A percentile compares a stretch with the other conserved stretches of the same genome.
phyloP scores from a whole-genome alignment of 2,797 vertebrate genomes.

The Ispidina picta region DNA sequence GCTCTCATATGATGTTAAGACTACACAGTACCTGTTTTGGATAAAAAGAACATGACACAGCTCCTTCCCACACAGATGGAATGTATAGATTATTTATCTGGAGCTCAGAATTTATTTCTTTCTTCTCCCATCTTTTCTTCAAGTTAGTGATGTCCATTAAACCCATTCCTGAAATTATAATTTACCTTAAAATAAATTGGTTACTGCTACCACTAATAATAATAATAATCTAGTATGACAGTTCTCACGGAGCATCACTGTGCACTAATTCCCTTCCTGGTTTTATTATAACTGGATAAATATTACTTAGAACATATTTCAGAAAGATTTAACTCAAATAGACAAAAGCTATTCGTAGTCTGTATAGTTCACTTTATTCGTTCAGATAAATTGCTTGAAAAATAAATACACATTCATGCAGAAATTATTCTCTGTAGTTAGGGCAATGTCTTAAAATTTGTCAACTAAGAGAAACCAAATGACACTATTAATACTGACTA shows the following conservation, averaged over 20 bases:
- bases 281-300: background rate
- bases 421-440: background rate
- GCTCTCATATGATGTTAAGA: background rate
- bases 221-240: background rate
- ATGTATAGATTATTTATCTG: background rate
- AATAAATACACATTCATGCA: background rate
- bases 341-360: background rate
- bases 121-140: background rate
- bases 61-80: background rate
- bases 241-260: background rate
- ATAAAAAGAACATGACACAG: background rate
- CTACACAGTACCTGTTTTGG: background rate
- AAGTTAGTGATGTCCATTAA: background rate
- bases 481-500: background rate
- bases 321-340: background rate
- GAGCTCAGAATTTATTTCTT: background rate
- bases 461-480: background rate
- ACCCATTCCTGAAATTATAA: background rate
- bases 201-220: background rate
- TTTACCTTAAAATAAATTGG: background rate
- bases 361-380: background rate
- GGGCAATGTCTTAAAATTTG: background rate
- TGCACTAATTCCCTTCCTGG: background rate
- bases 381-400: background rate
- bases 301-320: background rate